Conservation (phyloP, 2,888 invertebrate genomes). For the Polyploca ridens region DNA sequence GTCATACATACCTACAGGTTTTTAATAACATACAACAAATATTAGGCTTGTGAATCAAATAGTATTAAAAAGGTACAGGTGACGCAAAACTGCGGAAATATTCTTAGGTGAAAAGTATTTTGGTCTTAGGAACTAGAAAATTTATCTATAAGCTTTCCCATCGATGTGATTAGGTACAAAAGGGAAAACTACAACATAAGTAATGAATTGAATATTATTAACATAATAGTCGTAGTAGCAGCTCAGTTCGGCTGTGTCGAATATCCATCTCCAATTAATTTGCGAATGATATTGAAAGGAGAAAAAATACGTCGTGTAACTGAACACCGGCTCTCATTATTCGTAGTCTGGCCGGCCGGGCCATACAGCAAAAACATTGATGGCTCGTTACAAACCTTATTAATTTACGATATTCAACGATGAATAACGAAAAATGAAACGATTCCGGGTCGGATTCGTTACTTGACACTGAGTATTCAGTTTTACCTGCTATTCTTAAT, state of each 20-base stretch:
- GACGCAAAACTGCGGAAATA: too few species aligned
- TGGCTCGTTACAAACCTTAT: constrained; percentile 59
- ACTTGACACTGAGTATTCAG: neutral
- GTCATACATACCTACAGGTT: too few species aligned
- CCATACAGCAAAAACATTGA: constrained; percentile 43
- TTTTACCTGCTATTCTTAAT: too few species aligned
- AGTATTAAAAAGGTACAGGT: too few species aligned
- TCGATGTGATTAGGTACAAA: neutral
- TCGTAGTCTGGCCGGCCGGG: constrained; percentile 32
- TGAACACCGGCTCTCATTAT: constrained; percentile 53
- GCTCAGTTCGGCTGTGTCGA: constrained; percentile 31
- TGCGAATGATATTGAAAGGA: constrained; percentile 52
- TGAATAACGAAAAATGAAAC: constrained; percentile 36
- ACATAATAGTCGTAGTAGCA: neutral
- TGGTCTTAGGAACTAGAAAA: too few species aligned
- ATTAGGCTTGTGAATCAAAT: too few species aligned
- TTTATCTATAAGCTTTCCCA: too few species aligned
- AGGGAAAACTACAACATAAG: neutral
- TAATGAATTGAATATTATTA: neutral
- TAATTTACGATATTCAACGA: constrained; percentile 41
- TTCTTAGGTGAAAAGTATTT: too few species aligned
- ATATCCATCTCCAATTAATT: constrained; percentile 62
- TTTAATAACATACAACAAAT: too few species aligned
- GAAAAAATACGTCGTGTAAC: constrained; percentile 45
- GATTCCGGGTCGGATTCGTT: constrained; percentile 38